A percentile compares a stretch with the other conserved stretches of the same genome.
These are phyloP conservation scores for Rhipidura dahli DNA, from an alignment of 2,113 vertebrate genomes.

Conservation along the genomic window DNA sequence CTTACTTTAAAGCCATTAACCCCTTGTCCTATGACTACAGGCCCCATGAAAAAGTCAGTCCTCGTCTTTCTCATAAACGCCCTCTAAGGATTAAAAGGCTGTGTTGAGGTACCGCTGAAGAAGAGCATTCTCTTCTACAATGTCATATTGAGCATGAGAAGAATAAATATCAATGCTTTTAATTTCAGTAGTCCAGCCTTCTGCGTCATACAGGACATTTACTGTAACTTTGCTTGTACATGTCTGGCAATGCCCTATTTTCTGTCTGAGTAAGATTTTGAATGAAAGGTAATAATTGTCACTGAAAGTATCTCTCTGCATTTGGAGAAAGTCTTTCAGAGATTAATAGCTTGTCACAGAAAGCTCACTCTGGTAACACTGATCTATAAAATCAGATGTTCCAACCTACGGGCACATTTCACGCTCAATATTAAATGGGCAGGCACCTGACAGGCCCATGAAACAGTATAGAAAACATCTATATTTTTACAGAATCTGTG, in stretches of 20 bases:
- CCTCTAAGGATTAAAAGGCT: not conserved
- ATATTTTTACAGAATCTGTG: conserved; percentile 23
- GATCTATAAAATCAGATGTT: conserved; percentile 47
- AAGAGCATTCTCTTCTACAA: not conserved
- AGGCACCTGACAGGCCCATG: not conserved
- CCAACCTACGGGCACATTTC: not conserved
- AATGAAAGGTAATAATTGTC: not conserved
- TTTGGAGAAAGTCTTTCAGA: conserved; percentile 44
- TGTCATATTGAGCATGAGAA: not conserved
- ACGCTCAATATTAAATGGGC: conserved; percentile 4
- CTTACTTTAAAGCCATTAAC: not conserved
- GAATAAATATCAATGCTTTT: not conserved
- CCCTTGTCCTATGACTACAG: not conserved
- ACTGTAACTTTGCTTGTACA: not conserved
- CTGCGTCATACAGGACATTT: not conserved
- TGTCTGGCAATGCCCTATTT: not conserved
- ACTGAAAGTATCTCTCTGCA: not conserved
- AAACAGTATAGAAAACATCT: conserved; percentile 26
- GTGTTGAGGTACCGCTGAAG: not conserved
- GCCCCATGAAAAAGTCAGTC: not conserved
- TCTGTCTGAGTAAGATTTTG: conserved; percentile 15
- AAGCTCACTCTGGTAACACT: conserved; percentile 16
- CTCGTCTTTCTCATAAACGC: not conserved
- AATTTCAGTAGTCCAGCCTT: not conserved
- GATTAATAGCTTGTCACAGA: conserved; percentile 61